Conservation (phyloP, 2,113 vertebrate genomes). For the Pelobates fuscus region DNA sequence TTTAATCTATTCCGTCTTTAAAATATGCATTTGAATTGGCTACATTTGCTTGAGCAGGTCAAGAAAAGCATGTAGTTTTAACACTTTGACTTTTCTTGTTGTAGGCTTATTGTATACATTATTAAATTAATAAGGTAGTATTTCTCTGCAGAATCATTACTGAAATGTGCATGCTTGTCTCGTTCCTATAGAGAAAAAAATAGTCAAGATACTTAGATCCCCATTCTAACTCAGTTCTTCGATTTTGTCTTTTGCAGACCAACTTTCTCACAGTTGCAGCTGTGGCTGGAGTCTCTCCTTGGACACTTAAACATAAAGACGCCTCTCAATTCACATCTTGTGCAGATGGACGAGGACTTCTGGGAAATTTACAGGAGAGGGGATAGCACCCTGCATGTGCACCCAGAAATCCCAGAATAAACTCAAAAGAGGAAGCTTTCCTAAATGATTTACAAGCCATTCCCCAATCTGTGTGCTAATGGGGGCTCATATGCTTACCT, state of each 20-base stretch:
- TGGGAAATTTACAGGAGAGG: constrained; percentile 74
- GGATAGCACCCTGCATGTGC: constrained; percentile 74
- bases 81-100: too few species aligned
- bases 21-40: too few species aligned
- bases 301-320: constrained; percentile 89
- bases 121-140: too few species aligned
- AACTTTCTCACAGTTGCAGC: constrained; percentile 85
- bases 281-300: constrained; percentile 89
- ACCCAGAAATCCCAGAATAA: constrained; percentile 75
- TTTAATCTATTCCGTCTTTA: too few species aligned
- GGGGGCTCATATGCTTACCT: constrained; percentile 1
- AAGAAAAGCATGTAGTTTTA: too few species aligned
- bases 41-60: too few species aligned
- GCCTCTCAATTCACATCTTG: constrained; percentile 83
- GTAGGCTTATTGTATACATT: too few species aligned
- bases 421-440: background rate
- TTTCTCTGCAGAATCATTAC: too few species aligned
- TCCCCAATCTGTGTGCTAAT: constrained; percentile 44
- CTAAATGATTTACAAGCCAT: background rate
- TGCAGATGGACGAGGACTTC: constrained; percentile 83
- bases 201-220: too few species aligned
- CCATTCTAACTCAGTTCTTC: background rate
- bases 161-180: too few species aligned
- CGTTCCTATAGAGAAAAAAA: too few species aligned
- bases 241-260: constrained; percentile 68